A percentile compares a stretch with the other conserved stretches of the same genome.
Evolutionary conservation across 1,140 invertebrate species (phyloP).

Genomic region (Anastrepha obliqua): DNA sequence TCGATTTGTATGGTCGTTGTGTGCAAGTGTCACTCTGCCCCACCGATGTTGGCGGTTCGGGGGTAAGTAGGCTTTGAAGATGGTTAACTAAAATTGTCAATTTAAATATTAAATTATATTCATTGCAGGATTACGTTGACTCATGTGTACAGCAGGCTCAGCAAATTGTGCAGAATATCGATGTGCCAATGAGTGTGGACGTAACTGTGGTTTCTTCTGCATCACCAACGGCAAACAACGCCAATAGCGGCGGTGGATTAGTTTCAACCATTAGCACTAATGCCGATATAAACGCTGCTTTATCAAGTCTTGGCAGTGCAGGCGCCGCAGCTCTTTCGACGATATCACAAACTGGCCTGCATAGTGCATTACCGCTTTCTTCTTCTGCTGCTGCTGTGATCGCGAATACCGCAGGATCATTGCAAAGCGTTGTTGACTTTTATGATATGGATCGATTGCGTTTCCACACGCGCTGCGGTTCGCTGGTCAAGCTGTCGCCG

Average conservation of each 20-base stretch:
- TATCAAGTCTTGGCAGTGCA: constrained; percentile 2
- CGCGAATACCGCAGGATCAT: background rate
- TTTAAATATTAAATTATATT: background rate
- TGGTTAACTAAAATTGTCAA: background rate
- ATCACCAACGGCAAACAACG: constrained; percentile 7
- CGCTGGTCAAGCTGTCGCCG: constrained; percentile 90
- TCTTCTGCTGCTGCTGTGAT: background rate
- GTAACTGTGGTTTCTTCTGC: constrained; percentile 57
- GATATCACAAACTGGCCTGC: constrained; percentile 32
- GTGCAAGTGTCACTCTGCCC: constrained; percentile 86
- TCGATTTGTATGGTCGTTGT: constrained; percentile 95
- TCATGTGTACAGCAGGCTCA: constrained; percentile 63
- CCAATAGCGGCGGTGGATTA: constrained; percentile 5
- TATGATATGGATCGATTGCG: constrained; percentile 81
- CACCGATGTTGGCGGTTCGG: constrained; percentile 54
- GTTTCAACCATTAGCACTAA: background rate
- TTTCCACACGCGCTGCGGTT: constrained; percentile 92
- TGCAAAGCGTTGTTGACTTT: constrained; percentile 60
- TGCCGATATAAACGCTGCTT: background rate
- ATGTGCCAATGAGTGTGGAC: constrained; percentile 71
- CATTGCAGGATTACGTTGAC: constrained; percentile 60
- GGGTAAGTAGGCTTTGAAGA: constrained; percentile 58
- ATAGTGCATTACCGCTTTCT: background rate
- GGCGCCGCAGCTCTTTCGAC: constrained; percentile 11
- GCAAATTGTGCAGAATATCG: constrained; percentile 71